These are phyloP conservation scores for Oithona nana DNA, from an alignment of 2,888 invertebrate genomes.

Conservation along the genomic window DNA sequence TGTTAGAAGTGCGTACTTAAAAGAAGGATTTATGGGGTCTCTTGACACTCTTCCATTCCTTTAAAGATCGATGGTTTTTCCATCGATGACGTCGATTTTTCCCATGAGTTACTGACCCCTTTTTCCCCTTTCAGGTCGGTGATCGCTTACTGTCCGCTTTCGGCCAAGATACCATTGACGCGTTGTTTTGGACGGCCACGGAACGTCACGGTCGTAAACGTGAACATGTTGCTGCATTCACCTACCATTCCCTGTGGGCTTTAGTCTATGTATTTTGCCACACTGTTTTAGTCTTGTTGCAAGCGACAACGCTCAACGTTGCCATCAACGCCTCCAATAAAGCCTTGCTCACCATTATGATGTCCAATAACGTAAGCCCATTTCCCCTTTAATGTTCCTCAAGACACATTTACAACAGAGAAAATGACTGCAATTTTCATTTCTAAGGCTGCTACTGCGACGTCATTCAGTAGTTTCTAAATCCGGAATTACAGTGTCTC, in stretches of 20 bases:
- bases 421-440: slow-evolving; percentile 3
- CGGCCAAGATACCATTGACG: slow-evolving; percentile 95
- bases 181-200: slow-evolving; percentile 94
- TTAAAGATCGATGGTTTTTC: neutral
- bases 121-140: slow-evolving; percentile 35
- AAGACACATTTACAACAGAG: neutral
- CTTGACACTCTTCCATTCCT: neutral
- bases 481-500: too few relatives aligned
- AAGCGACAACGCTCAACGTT: slow-evolving; percentile 95
- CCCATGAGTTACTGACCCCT: neutral
- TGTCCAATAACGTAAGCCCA: slow-evolving; percentile 88
- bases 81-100: neutral
- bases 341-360: slow-evolving; percentile 92
- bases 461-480: too few relatives aligned
- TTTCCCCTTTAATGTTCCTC: too few relatives aligned
- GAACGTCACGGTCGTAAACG: slow-evolving; percentile 66
- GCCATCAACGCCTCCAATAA: slow-evolving; percentile 98
- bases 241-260: slow-evolving; percentile 78
- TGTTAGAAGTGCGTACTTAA: slow-evolving; percentile 80
- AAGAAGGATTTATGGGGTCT: slow-evolving; percentile 2
- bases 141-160: slow-evolving; percentile 88
- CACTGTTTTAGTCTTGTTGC: slow-evolving; percentile 25
- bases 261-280: slow-evolving; percentile 72
- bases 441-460: too few relatives aligned
- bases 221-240: slow-evolving; percentile 57